These are phyloP conservation scores for Odiellus spinosus DNA, from an alignment of 2,888 invertebrate species.

Conservation along the genomic window DNA sequence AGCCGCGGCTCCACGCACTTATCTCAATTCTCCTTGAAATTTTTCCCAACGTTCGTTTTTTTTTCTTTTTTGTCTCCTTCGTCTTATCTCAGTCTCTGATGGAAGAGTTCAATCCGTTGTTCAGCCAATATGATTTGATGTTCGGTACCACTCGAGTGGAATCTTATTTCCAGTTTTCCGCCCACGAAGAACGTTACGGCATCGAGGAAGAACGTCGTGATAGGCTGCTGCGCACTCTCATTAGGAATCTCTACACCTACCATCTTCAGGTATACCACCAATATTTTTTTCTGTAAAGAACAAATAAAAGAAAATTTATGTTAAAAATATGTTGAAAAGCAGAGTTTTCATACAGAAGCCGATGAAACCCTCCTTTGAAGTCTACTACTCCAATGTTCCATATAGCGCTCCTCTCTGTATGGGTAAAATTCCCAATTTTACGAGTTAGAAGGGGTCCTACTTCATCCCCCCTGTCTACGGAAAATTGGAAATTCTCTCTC, in stretches of 20 bases:
- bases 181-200: constrained; percentile 64
- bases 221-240: constrained; percentile 43
- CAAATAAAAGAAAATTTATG: not conserved
- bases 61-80: not conserved
- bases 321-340: too few relatives aligned
- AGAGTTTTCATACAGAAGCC: too few relatives aligned
- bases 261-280: constrained; percentile 39
- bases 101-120: constrained; percentile 39
- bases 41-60: too few relatives aligned
- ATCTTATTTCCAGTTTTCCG: constrained; percentile 80
- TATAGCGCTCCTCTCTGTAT: too few relatives aligned
- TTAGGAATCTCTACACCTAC: constrained; percentile 71
- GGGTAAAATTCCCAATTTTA: too few relatives aligned
- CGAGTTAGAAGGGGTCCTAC: too few relatives aligned
- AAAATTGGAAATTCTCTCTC: too few relatives aligned
- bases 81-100: constrained; percentile 32
- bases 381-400: too few relatives aligned
- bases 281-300: not conserved
- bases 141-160: constrained; percentile 80
- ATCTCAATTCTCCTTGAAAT: too few relatives aligned
- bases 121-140: constrained; percentile 55
- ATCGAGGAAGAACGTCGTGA: constrained; percentile 43
- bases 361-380: too few relatives aligned
- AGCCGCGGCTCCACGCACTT: too few relatives aligned
- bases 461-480: too few relatives aligned